Conservation (phyloP, 2,113 vertebrate species). For the Pyxicephalus adspersus region DNA sequence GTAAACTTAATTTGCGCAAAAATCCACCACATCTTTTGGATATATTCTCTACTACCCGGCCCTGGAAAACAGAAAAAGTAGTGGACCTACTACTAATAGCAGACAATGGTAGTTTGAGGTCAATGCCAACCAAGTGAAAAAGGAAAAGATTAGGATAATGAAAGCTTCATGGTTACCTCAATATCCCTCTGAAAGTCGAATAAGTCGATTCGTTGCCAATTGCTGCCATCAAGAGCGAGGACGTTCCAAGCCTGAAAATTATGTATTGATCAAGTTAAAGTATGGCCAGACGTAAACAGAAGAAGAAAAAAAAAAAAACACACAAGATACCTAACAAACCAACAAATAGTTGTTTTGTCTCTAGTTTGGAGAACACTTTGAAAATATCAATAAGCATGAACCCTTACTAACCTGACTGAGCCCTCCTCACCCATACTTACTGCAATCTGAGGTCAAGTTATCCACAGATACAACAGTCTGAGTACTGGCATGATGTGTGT, state of each 20-base stretch:
- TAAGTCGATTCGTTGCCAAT: slow-evolving; percentile 98
- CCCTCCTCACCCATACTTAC: too few relatives aligned
- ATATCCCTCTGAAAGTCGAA: slow-evolving; percentile 99
- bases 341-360: too few relatives aligned
- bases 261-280: slow-evolving; percentile 33
- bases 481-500: too few relatives aligned
- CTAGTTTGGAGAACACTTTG: too few relatives aligned
- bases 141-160: neutral
- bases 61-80: slow-evolving; percentile 68
- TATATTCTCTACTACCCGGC: slow-evolving; percentile 97
- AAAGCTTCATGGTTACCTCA: slow-evolving; percentile 79
- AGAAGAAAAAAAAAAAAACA: too few relatives aligned
- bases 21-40: slow-evolving; percentile 99
- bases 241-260: slow-evolving; percentile 93
- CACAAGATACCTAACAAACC: too few relatives aligned
- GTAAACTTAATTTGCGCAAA: slow-evolving; percentile 90
- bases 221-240: slow-evolving; percentile 96
- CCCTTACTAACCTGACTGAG: too few relatives aligned
- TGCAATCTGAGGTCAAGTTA: too few relatives aligned
- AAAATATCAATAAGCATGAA: too few relatives aligned
- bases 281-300: too few relatives aligned
- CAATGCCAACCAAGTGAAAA: neutral
- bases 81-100: too few relatives aligned
- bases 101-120: neutral
- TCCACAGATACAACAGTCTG: too few relatives aligned